Conservation (phyloP, 2,113 vertebrate genomes). For the Zeus faber region DNA sequence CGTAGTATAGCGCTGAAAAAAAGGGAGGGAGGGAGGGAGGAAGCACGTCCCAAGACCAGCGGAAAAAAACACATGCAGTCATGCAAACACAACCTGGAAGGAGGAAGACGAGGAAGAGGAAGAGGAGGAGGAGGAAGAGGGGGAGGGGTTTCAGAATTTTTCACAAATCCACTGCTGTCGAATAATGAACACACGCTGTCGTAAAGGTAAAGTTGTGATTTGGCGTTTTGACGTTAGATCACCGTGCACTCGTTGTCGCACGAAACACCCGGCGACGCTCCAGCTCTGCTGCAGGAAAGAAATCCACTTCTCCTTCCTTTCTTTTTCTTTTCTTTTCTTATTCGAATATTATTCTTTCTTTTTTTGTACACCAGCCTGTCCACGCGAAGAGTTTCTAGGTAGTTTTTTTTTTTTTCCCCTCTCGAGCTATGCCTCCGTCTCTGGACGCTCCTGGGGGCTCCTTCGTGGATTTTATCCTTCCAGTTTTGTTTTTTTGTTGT, state of each 20-base stretch:
- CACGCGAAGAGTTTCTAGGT: conserved; percentile 52
- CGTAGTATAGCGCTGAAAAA: conserved; percentile 16
- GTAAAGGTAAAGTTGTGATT: conserved; percentile 54
- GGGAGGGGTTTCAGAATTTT: conserved; percentile 58
- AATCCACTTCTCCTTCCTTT: conserved; percentile 35
- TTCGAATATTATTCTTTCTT: conserved; percentile 36
- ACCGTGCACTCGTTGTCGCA: conserved; percentile 14
- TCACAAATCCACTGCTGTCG: conserved; percentile 68
- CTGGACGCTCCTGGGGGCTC: too few relatives aligned
- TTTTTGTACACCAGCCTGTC: conserved; percentile 41
- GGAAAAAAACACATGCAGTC: conserved; percentile 76
- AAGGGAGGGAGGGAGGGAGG: conserved; percentile 22
- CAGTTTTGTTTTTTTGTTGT: too few relatives aligned
- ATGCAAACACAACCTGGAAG: conserved; percentile 83
- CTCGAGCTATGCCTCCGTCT: too few relatives aligned
- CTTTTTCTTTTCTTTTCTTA: background rate
- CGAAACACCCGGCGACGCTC: conserved; percentile 43
- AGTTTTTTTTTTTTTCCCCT: too few relatives aligned
- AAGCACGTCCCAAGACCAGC: conserved; percentile 50
- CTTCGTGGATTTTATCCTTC: too few relatives aligned
- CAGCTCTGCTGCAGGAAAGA: conserved; percentile 7
- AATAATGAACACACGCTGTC: conserved; percentile 59
- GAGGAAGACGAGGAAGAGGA: too few relatives aligned
- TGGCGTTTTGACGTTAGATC: conserved; percentile 41
- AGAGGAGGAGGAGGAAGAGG: conserved; percentile 41